Conservation (phyloP, 2,797 vertebrate genomes). For the Dendrocincla fuliginosa region DNA sequence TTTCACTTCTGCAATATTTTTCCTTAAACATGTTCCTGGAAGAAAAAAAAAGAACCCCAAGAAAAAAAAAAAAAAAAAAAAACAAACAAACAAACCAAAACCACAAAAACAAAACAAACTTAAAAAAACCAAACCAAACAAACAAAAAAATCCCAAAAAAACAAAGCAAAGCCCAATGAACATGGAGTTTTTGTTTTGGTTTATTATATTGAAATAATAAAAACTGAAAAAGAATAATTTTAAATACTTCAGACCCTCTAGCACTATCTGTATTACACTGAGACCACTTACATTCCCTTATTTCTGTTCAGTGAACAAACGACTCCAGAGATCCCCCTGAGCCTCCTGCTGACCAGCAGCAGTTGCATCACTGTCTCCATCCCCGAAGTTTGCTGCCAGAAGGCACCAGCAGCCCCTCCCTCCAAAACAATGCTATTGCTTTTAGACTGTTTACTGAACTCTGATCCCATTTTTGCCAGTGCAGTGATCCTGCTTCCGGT, state of each 20-base stretch:
- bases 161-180: background rate
- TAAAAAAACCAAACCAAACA: no score
- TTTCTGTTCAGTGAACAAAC: background rate
- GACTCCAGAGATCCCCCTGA: background rate
- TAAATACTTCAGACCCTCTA: background rate
- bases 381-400: background rate
- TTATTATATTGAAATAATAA: background rate
- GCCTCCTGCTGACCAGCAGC: background rate
- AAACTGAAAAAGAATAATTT: background rate
- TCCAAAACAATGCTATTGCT: conserved; percentile 19
- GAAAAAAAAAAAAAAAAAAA: no score
- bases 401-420: background rate
- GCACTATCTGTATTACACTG: background rate
- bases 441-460: conserved; percentile 34
- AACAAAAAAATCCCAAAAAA: background rate
- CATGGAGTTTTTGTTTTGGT: rapidly evolving
- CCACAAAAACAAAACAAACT: no score
- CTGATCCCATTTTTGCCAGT: background rate
- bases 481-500: background rate
- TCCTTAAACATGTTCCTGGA: background rate
- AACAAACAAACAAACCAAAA: no score
- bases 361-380: background rate
- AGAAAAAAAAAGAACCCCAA: background rate
- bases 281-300: background rate
- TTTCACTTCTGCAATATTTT: background rate